A percentile compares a stretch with the other conserved stretches of the same genome.
Evolutionary conservation across 2,888 invertebrate species (phyloP).

Genomic region (Hanleya hanleyi): DNA sequence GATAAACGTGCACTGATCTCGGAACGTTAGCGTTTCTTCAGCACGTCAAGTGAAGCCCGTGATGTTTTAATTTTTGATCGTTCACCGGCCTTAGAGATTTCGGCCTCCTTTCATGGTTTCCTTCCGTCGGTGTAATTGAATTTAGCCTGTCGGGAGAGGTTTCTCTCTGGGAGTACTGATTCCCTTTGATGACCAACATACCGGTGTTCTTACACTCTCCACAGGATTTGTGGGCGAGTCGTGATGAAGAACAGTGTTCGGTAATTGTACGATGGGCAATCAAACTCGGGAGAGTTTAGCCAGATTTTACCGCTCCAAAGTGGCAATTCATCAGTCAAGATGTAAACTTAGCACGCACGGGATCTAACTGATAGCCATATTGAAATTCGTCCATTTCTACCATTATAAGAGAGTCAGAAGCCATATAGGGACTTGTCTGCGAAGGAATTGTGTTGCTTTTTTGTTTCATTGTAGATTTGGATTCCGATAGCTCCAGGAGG

Average conservation of each 20-base stretch:
- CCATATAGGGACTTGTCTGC: no score
- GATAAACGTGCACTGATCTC: background rate
- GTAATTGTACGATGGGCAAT: background rate
- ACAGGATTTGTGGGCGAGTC: background rate
- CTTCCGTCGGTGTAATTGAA: constrained; percentile 8
- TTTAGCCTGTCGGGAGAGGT: background rate
- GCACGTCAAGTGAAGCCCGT: background rate
- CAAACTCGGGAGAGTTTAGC: background rate
- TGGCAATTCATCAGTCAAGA: no score
- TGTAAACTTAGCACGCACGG: no score
- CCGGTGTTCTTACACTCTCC: no score
- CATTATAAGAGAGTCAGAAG: no score
- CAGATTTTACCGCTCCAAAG: no score
- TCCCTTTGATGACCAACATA: background rate
- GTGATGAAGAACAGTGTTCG: background rate
- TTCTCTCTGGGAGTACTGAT: background rate
- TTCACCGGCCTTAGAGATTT: background rate
- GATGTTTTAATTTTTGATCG: background rate
- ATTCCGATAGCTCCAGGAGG: no score
- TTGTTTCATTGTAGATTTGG: no score
- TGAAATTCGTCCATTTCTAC: no score
- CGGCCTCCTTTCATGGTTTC: constrained; percentile 3
- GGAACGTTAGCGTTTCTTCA: no score
- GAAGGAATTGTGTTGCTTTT: no score
- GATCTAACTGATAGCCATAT: no score